Evolutionary conservation across 2,888 invertebrate species (phyloP), one percentile per base, ranked within the genome.

Genomic region (Punctoribates punctum): DNA sequence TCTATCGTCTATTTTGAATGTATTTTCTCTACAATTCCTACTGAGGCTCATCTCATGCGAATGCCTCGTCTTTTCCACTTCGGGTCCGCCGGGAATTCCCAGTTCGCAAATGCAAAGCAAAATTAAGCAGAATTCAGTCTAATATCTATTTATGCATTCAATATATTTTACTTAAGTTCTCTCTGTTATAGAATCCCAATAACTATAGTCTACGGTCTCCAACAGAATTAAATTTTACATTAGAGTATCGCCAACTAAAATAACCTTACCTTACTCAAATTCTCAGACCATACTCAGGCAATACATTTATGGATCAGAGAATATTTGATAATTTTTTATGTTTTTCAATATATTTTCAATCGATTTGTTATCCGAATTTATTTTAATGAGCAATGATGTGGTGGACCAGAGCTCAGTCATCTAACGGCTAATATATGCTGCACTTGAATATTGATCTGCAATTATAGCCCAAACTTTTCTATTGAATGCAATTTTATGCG

Each of bases 101-200:
- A 17, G 29, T 6, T 17, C 17, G 15, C 46, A 29, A 70, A 70
- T 70, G 70, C 70, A 70, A 42, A 70, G 46, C 70, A 70, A 70
- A 70, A 70, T 70, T 70, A 70, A 70, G 42, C 46, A 38, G 17
- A 70, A 20, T 23, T 60, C 70, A 6, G 70, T 70, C 20, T 70
- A 70, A 70, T 70, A 70, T 70, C 70, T 70, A 70, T 70, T 70
- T 70, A 70, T 70, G 70, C 70, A 70, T 70, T 70, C 70, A 70
- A 70, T 70, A 70, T 70, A 70, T 70, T 46, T 70, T 70, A 70
- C 70, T 70, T 70, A 70, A 65, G 62, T 65, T 65, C n/a, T 48
- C n/a, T 48, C 48, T 34, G 60, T 29, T 60, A 23, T 60, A 48
- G 48, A 48, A 48, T 48, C n/a, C 27, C 27, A 23, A 60, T 60